Percentiles rank a stretch among this genome's conserved stretches.
These are phyloP conservation scores for Scaptomyza caliginosa DNA, from an alignment of 2,888 invertebrate genomes.

Conservation along the genomic window DNA sequence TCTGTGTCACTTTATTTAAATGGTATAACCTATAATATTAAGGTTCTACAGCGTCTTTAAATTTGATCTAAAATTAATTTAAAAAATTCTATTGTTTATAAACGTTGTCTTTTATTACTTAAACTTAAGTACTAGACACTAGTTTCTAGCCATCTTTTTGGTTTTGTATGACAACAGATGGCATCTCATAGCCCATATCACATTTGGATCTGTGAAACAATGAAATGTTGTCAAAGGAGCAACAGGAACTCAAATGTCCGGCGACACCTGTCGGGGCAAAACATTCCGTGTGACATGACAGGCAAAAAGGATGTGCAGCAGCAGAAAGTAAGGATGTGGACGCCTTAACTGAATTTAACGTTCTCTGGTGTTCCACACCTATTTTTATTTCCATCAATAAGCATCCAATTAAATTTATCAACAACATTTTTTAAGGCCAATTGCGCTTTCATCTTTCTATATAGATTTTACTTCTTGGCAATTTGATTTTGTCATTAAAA, in stretches of 20 bases:
- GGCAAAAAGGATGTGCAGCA: not conserved
- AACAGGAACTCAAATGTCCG: not conserved
- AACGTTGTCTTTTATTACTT: not conserved
- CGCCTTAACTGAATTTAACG: too few relatives aligned
- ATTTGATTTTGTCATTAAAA: conserved; percentile 69
- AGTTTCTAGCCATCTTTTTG: too few relatives aligned
- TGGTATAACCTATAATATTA: not conserved
- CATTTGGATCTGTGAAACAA: not conserved
- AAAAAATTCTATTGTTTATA: not conserved
- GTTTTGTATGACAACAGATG: not conserved
- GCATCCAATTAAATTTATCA: conserved; percentile 15
- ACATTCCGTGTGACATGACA: not conserved
- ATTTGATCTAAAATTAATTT: not conserved
- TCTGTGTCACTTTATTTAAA: not conserved
- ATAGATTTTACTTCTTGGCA: conserved; percentile 11
- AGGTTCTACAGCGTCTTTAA: not conserved
- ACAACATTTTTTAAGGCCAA: not conserved
- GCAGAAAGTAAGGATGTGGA: not conserved
- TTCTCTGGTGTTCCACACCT: not conserved
- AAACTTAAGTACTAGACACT: not conserved
- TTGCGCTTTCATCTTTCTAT: not conserved
- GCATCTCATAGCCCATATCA: not conserved
- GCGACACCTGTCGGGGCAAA: not conserved
- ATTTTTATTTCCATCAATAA: conserved; percentile 1
- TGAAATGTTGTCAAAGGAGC: not conserved